phyloP scores from a whole-genome alignment of 2,888 invertebrate genomes.

The Limenitis camilla region DNA sequence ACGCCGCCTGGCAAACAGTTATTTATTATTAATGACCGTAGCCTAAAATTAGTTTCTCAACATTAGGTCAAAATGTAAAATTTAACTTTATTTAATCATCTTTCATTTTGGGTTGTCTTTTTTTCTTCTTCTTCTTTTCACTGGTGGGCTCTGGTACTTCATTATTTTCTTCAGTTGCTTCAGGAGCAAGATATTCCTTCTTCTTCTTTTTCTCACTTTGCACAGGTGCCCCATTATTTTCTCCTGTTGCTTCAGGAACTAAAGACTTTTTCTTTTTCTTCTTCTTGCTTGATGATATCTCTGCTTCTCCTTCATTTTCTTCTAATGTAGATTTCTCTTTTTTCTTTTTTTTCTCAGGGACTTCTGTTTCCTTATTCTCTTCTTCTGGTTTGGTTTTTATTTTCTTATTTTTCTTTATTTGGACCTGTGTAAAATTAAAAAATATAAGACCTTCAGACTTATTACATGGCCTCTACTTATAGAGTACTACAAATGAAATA shows the following conservation, averaged over 20 bases:
- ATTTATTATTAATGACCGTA: too few relatives aligned
- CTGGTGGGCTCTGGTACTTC: too few relatives aligned
- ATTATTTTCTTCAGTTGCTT: too few relatives aligned
- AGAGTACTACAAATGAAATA: not conserved
- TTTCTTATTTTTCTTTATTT: conserved; percentile 51
- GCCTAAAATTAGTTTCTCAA: too few relatives aligned
- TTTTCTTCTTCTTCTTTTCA: too few relatives aligned
- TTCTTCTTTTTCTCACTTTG: conserved; percentile 59
- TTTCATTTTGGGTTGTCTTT: too few relatives aligned
- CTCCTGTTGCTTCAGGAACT: conserved; percentile 24
- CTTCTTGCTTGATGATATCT: conserved; percentile 4
- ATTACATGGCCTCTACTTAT: not conserved
- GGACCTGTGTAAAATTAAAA: conserved; percentile 32
- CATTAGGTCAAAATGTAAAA: too few relatives aligned
- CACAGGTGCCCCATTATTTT: conserved; percentile 30
- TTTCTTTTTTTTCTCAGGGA: conserved; percentile 27
- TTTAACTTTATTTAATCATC: too few relatives aligned
- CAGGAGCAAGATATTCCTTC: conserved; percentile 48
- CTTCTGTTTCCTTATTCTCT: conserved; percentile 30
- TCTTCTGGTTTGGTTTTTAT: conserved; percentile 32
- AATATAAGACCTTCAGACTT: not conserved
- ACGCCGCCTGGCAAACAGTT: too few relatives aligned
- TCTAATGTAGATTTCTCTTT: conserved; percentile 14
- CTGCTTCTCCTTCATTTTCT: not conserved
- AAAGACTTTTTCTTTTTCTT: conserved; percentile 31